These are phyloP conservation scores for Rhagonycha lutea DNA, from an alignment of 2,888 invertebrate genomes.

Conservation along the genomic window DNA sequence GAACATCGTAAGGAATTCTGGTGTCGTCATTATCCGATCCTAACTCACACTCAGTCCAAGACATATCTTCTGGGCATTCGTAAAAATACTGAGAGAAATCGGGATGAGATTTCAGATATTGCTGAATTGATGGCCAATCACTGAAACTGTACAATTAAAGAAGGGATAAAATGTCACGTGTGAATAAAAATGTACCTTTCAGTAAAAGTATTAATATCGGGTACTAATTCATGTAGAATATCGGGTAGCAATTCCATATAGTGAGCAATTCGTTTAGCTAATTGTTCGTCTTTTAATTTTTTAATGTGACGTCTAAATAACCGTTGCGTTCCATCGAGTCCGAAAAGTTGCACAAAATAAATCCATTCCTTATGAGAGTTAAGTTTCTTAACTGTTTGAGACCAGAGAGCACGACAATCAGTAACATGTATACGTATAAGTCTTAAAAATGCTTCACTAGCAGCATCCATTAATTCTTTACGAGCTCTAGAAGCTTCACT, in stretches of 20 bases:
- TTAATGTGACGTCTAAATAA: constrained; percentile 79
- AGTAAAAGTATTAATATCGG: constrained; percentile 71
- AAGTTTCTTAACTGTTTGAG: constrained; percentile 82
- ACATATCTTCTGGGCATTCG: constrained; percentile 75
- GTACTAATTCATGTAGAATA: constrained; percentile 76
- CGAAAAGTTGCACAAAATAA: constrained; percentile 87
- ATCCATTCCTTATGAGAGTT: constrained; percentile 87
- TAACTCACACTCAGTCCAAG: constrained; percentile 77
- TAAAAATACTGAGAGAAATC: constrained; percentile 93
- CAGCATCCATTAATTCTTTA: constrained; percentile 86
- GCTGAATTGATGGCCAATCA: constrained; percentile 87
- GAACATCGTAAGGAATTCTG: constrained; percentile 89
- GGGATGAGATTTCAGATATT: constrained; percentile 86
- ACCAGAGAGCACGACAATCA: constrained; percentile 85
- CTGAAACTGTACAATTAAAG: constrained; percentile 57
- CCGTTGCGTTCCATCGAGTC: constrained; percentile 64
- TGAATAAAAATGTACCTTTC: constrained; percentile 58
- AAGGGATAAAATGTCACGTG: constrained; percentile 33
- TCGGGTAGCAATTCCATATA: constrained; percentile 79
- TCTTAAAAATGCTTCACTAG: constrained; percentile 88
- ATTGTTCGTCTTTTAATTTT: constrained; percentile 79
- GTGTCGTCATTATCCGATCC: constrained; percentile 67
- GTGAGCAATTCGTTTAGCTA: constrained; percentile 74
- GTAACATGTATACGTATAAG: constrained; percentile 83
- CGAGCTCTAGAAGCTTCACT: constrained; percentile 83